These are phyloP conservation scores for Poecilia picta DNA, from an alignment of 2,797 vertebrate species.

Conservation along the genomic window DNA sequence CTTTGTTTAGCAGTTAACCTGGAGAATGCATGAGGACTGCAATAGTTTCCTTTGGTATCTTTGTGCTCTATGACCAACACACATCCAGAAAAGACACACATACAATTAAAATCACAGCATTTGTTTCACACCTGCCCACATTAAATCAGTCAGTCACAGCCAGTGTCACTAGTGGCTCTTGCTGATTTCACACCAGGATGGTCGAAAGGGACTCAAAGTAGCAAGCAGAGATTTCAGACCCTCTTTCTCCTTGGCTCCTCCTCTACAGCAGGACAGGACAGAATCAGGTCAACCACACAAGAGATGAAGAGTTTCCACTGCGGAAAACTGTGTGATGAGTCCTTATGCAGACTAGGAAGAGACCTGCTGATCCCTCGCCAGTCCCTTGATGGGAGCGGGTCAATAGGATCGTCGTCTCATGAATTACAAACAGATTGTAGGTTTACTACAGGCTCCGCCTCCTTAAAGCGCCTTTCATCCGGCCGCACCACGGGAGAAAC, in stretches of 20 bases:
- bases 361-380: conserved; percentile 75
- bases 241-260: conserved; percentile 22
- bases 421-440: conserved; percentile 34
- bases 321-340: conserved; percentile 19
- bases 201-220: conserved; percentile 52
- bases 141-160: conserved; percentile 60
- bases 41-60: conserved; percentile 77
- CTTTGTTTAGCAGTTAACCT: conserved; percentile 20
- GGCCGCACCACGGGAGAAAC: conserved; percentile 28
- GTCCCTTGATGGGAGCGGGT: conserved; percentile 68
- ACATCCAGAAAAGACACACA: conserved; percentile 7
- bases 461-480: conserved; percentile 26
- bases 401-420: conserved; percentile 68
- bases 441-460: conserved; percentile 37
- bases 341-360: conserved; percentile 36
- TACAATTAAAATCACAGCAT: conserved; percentile 20
- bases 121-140: conserved; percentile 54
- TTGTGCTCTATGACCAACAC: conserved; percentile 47
- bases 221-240: conserved; percentile 56
- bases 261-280: conserved; percentile 34
- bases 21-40: conserved; percentile 59
- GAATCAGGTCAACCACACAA: conserved; percentile 44
- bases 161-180: conserved; percentile 53
- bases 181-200: conserved; percentile 65
- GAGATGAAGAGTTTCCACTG: conserved; percentile 38